Evolutionary conservation across 2,113 vertebrate species (phyloP).

Genomic region (Dasyprocta punctata): DNA sequence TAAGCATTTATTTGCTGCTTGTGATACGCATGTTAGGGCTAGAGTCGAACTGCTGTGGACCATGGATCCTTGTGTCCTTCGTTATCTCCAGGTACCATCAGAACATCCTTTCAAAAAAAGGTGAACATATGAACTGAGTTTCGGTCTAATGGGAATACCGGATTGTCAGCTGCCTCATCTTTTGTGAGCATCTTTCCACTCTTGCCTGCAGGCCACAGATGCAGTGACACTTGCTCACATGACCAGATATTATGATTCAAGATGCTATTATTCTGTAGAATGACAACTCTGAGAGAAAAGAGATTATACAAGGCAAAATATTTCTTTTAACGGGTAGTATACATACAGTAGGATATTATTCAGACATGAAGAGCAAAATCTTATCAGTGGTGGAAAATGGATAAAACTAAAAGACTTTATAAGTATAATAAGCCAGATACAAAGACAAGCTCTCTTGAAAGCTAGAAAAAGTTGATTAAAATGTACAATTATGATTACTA

Average conservation of each 20-base stretch:
- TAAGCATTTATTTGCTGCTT: neutral
- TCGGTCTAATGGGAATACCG: neutral
- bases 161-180: too few species aligned
- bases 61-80: neutral
- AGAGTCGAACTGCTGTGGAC: neutral
- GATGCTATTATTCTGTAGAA: too few species aligned
- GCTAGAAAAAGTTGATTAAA: neutral
- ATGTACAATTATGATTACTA: neutral
- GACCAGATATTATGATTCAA: neutral
- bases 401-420: neutral
- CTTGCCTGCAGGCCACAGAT: neutral
- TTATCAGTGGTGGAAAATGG: too few species aligned
- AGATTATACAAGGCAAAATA: neutral
- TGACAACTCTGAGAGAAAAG: neutral
- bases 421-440: neutral
- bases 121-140: neutral
- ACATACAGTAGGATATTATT: too few species aligned
- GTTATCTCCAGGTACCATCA: neutral
- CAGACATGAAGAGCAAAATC: neutral
- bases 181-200: neutral
- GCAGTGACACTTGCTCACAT: neutral
- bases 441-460: neutral
- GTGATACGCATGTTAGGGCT: neutral
- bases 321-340: neutral
- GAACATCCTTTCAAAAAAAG: neutral